Evolutionary conservation across 1,140 invertebrate species (phyloP).

Genomic region (Sminthurinus signatus): DNA sequence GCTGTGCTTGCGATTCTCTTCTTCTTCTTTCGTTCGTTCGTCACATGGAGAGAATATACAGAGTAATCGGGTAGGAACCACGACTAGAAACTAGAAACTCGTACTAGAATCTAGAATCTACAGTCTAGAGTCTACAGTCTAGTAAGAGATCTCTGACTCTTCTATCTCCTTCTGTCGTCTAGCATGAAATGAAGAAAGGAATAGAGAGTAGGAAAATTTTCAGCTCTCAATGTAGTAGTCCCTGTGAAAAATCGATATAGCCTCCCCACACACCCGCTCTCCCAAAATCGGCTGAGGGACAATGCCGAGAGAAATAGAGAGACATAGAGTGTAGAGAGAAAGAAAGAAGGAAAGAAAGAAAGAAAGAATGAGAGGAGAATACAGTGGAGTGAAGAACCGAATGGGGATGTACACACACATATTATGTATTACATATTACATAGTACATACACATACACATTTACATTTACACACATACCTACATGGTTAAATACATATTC

Average conservation of each 20-base stretch:
- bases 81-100: no score
- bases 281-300: slow-evolving; percentile 22
- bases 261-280: slow-evolving; percentile 27
- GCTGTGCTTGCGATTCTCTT: no score
- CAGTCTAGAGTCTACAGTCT: no score
- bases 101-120: no score
- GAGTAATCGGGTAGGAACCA: no score
- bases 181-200: slow-evolving; percentile 23
- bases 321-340: background rate
- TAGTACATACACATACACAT: background rate
- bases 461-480: no score
- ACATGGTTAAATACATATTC: no score
- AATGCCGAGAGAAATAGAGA: background rate
- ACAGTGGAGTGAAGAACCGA: background rate
- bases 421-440: background rate
- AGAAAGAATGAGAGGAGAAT: slow-evolving; percentile 7
- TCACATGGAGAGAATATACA: no score
- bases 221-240: slow-evolving; percentile 31
- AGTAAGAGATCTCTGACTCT: slow-evolving; percentile 5
- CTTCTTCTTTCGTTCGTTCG: no score
- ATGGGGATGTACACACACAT: background rate
- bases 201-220: slow-evolving; percentile 28
- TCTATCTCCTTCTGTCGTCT: slow-evolving; percentile 5
- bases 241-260: slow-evolving; percentile 33
- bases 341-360: background rate